phyloP scores from a whole-genome alignment of 2,113 vertebrate genomes.

The Myxocyprinus asiaticus region DNA sequence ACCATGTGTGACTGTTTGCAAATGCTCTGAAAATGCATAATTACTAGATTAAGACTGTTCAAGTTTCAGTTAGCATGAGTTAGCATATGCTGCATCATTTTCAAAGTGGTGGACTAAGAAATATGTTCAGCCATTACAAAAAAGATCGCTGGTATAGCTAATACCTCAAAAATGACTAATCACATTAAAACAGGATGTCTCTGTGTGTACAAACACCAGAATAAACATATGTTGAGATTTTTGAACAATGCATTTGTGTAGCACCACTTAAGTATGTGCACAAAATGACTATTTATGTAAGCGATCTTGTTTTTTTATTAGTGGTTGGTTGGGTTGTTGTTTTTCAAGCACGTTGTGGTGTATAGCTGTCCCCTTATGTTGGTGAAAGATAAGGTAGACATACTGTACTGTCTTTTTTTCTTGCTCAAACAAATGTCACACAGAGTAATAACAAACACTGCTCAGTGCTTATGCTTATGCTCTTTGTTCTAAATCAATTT shows the following conservation, averaged over 20 bases:
- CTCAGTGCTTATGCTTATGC: background rate
- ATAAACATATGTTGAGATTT: too few relatives aligned
- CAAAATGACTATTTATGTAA: background rate
- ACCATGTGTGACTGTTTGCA: background rate
- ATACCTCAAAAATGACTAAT: background rate
- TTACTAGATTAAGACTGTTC: too few relatives aligned
- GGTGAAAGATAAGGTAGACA: constrained; percentile 45
- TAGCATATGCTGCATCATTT: too few relatives aligned
- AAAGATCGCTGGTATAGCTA: too few relatives aligned
- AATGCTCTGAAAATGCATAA: background rate
- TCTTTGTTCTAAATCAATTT: background rate
- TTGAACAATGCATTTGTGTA: too few relatives aligned
- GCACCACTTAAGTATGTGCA: background rate
- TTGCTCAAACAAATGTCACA: constrained; percentile 34
- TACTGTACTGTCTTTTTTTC: constrained; percentile 12
- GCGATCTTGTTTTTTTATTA: too few relatives aligned
- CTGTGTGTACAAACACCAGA: background rate
- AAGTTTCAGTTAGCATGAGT: too few relatives aligned
- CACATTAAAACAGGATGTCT: background rate
- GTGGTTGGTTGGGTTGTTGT: background rate
- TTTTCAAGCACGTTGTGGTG: constrained; percentile 1
- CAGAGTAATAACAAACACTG: background rate
- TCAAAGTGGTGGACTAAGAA: too few relatives aligned
- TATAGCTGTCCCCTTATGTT: constrained; percentile 32
- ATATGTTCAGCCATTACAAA: too few relatives aligned